Evolutionary conservation across 2,888 invertebrate genomes (phyloP), one percentile per base, ranked within the genome.

Genomic region (Synergus gifuensis): DNA sequence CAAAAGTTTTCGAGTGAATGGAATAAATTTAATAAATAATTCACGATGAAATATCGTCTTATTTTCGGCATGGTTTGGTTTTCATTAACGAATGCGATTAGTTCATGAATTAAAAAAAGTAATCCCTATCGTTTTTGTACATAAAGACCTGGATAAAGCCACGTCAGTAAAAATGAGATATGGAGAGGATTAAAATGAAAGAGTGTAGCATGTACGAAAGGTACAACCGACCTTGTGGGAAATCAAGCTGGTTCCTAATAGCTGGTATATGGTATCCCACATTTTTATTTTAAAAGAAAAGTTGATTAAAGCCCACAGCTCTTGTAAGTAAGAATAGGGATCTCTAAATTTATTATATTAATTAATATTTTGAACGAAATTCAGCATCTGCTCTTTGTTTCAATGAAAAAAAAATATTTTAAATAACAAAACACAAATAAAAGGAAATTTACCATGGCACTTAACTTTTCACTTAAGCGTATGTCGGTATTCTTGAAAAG

Each of bases 401-500:
- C 3, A 28, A 28, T 28, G 3, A 28, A 28, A 28, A 28, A 28
- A 28, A 3, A 28, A 28, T 36, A 36, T 36, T 36, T 4, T 36
- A 36, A 36, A 36, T 0, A 36, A 28, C 3, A 28, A 28, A 28
- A 2, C 28, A 3, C 28, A 3, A 28, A 28, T 28, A 28, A 28
- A 28, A 54, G n/a, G 2, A 54, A 54, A 54, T 54, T n/a, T n/a
- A n/a, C 2, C 54, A 2, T n/a, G n/a, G 14, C 12, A 28, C 62
- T n/a, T 9, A 28, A 8, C 54, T 73, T 54, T 78, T 40, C 58
- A 78, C 40, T 16, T 11, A 14, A 36, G 79, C 40, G 54, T 79
- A 79, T 79, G 77, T 77, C 77, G 79, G 79, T 77, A 73, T 79
- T 77, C 78, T 79, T 79, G 77, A 79, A 95, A 91, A 96, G 96